These are phyloP conservation scores for Aplodontia rufa DNA, from an alignment of 2,113 vertebrate species.

Conservation along the genomic window DNA sequence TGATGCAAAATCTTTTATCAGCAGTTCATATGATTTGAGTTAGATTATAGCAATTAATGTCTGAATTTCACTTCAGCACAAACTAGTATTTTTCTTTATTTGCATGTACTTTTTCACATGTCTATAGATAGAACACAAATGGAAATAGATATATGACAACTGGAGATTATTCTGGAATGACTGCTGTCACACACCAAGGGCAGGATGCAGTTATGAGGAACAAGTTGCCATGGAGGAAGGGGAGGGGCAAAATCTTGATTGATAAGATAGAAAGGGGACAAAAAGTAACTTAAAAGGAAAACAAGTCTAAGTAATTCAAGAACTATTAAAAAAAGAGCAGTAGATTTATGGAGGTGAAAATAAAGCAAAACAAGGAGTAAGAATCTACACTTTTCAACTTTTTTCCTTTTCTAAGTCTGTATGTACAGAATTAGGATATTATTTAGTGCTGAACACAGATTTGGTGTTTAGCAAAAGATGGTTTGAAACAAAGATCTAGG, in stretches of 20 bases:
- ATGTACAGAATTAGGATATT: neutral
- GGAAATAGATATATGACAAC: neutral
- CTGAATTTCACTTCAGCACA: neutral
- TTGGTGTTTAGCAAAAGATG: neutral
- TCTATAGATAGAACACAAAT: neutral
- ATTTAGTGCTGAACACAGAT: neutral
- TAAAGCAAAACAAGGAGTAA: neutral
- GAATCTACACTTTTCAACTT: neutral
- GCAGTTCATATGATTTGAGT: neutral
- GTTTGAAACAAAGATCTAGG: neutral
- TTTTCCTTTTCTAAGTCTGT: neutral
- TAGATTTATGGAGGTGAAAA: neutral
- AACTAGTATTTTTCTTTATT: neutral
- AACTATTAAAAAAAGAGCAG: neutral
- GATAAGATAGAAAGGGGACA: neutral
- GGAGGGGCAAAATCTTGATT: neutral
- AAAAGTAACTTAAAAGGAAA: neutral
- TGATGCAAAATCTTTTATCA: neutral
- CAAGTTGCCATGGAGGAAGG: neutral
- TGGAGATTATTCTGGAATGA: neutral
- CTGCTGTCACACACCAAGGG: neutral
- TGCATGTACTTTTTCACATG: neutral
- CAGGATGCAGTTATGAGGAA: neutral
- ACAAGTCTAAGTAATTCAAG: neutral
- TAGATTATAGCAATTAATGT: neutral